Evolutionary conservation across 2,113 vertebrate genomes (phyloP), one percentile per base, ranked within the genome.

Genomic region (Madoqua kirkii): DNA sequence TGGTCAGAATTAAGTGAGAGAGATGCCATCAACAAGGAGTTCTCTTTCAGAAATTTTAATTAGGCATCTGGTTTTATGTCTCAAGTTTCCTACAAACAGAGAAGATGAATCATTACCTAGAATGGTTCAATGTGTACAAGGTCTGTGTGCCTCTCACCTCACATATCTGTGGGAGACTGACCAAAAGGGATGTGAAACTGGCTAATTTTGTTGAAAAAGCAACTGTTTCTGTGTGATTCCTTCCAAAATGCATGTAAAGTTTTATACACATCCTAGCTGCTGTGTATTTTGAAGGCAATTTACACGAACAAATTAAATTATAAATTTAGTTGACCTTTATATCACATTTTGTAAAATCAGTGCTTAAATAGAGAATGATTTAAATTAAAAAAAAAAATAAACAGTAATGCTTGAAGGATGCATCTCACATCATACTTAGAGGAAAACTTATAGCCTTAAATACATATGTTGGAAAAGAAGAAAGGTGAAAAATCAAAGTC

Each of bases 21-120:
- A 59, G 99, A 99, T 89, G 99, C 99, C 96, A 99, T 99, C 96
- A 99, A 99, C 98, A 99, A 99, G 97, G 99, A 99, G 95, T 99
- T 99, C 93, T 98, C 99, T 98, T 99, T 99, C 98, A 99, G 99
- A 98, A 99, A 98, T 90, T 99, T 99, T 98, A 99, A 99, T 98
- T 89, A 99, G 99, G 99, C 99, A 6, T 99, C 99, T 84, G 99
- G 99, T 97, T 99, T 99, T 98, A 99, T 99, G 99, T 99, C 99
- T 1, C 99, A 99, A 6, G 99, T 99, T 90, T 99, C 99, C 98
- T 99, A 15, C 99, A 99, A 98, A 99, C 99, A 50, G 99, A 99
- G 99, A 99, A 99, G 99, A 99, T 99, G 99, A 99, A 99, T 99
- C 99, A 99, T 98, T 99, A 99, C 98, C 99, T 99, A 0, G 99